phyloP scores from a whole-genome alignment of 2,888 invertebrate species.

The Rhyacophila evoluta region DNA sequence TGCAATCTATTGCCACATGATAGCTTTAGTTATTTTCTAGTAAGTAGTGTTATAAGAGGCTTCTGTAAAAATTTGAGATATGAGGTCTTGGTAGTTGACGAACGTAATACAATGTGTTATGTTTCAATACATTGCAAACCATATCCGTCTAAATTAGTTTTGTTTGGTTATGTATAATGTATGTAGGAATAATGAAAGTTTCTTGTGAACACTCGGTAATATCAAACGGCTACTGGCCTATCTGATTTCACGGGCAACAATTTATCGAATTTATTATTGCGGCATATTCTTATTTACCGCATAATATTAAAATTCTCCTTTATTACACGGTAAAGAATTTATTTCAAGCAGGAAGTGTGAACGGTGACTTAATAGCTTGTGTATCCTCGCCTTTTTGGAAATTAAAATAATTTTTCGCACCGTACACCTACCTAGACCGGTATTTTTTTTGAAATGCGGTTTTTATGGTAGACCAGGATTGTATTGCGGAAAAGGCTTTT shows the following conservation, averaged over 20 bases:
- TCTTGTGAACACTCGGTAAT: background rate
- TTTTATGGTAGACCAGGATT: background rate
- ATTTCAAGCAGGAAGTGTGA: background rate
- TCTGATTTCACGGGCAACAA: slow-evolving; percentile 6
- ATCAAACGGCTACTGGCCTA: background rate
- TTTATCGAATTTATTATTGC: background rate
- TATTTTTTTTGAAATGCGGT: background rate
- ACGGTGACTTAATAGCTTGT: slow-evolving; percentile 7
- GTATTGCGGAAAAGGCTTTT: background rate
- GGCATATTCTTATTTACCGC: background rate
- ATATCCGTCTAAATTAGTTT: too few species aligned
- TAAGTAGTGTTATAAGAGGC: too few species aligned
- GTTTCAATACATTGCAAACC: too few species aligned
- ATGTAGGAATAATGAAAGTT: too few species aligned
- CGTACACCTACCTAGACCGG: background rate
- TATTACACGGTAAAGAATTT: background rate
- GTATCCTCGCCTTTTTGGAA: slow-evolving; percentile 3
- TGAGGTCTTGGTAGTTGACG: too few species aligned
- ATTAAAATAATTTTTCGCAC: slow-evolving; percentile 11
- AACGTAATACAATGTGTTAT: too few species aligned
- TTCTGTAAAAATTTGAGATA: too few species aligned
- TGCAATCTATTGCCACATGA: too few species aligned
- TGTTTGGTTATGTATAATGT: too few species aligned
- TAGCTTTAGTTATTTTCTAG: too few species aligned
- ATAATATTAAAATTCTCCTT: background rate